phyloP scores from a whole-genome alignment of 2,797 vertebrate species.

The Aldrovandia affinis region DNA sequence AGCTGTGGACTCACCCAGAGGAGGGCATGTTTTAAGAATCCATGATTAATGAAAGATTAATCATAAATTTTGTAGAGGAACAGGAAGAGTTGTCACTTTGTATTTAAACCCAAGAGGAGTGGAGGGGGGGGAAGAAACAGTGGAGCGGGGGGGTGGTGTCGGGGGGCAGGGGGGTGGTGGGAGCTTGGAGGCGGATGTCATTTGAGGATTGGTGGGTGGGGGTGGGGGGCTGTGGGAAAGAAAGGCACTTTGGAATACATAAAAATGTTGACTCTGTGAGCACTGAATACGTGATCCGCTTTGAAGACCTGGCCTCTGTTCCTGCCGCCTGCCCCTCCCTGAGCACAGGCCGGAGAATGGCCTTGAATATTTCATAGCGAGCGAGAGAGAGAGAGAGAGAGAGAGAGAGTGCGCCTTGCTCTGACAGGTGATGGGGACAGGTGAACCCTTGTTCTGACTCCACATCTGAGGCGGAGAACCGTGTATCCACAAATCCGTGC shows the following conservation, averaged over 20 bases:
- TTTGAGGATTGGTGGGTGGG: conserved; percentile 37
- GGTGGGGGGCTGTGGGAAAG: conserved; percentile 40
- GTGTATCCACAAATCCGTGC: conserved; percentile 29
- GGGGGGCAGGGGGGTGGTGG: conserved; percentile 32
- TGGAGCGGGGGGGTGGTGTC: conserved; percentile 43
- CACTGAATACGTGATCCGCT: conserved; percentile 39
- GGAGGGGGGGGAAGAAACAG: conserved; percentile 42
- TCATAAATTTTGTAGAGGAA: conserved; percentile 75
- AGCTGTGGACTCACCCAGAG: conserved; percentile 58
- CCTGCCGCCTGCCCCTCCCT: conserved; percentile 28
- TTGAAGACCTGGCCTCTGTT: conserved; percentile 51
- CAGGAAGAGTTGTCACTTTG: conserved; percentile 77
- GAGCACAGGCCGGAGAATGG: conserved; percentile 14
- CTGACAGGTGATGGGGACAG: neutral
- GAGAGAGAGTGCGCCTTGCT: conserved; percentile 24
- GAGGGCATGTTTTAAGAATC: conserved; percentile 71
- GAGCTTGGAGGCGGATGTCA: conserved; percentile 58
- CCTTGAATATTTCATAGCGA: conserved; percentile 21
- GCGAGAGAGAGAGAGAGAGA: conserved; percentile 25
- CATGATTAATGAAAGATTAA: conserved; percentile 79
- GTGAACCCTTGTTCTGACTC: neutral
- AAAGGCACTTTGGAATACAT: conserved; percentile 60
- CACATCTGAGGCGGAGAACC: neutral
- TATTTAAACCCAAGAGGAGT: conserved; percentile 64
- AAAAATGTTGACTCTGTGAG: conserved; percentile 55